A percentile compares a stretch with the other conserved stretches of the same genome.
Conservation (phyloP, 2,888 invertebrate genomes). For the Lymantria dispar region DNA sequence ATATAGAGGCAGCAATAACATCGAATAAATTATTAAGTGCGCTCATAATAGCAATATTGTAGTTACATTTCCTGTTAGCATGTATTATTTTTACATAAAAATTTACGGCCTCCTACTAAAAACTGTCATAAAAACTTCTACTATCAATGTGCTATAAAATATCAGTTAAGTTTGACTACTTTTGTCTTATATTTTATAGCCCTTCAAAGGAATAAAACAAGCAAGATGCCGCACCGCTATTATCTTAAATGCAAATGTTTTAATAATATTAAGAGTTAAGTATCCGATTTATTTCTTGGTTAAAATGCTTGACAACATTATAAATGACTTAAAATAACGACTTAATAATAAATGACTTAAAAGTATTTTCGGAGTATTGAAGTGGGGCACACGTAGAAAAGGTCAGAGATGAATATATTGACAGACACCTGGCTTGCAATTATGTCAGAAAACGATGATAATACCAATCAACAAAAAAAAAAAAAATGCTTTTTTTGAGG, state of each 20-base stretch:
- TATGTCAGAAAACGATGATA: no score
- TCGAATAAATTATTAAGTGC: background rate
- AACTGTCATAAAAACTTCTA: constrained; percentile 55
- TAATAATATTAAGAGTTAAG: background rate
- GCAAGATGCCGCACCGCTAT: constrained; percentile 12
- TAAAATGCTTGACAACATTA: no score
- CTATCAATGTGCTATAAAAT: constrained; percentile 57
- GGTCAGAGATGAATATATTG: no score
- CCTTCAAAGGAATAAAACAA: constrained; percentile 39
- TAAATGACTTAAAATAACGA: no score
- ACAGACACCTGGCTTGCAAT: no score
- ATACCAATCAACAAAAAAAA: no score
- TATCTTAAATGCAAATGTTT: constrained; percentile 30
- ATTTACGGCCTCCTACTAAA: constrained; percentile 36
- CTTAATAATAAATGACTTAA: no score
- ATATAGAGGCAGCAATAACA: background rate
- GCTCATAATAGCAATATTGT: background rate
- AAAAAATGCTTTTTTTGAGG: no score
- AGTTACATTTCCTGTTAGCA: background rate
- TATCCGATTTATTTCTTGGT: no score
- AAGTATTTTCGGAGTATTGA: no score
- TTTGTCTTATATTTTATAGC: constrained; percentile 47
- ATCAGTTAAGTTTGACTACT: constrained; percentile 49
- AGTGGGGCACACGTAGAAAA: no score
- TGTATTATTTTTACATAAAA: background rate